These are phyloP conservation scores for Mareca strepera DNA, from an alignment of 2,797 vertebrate species.

Conservation along the genomic window DNA sequence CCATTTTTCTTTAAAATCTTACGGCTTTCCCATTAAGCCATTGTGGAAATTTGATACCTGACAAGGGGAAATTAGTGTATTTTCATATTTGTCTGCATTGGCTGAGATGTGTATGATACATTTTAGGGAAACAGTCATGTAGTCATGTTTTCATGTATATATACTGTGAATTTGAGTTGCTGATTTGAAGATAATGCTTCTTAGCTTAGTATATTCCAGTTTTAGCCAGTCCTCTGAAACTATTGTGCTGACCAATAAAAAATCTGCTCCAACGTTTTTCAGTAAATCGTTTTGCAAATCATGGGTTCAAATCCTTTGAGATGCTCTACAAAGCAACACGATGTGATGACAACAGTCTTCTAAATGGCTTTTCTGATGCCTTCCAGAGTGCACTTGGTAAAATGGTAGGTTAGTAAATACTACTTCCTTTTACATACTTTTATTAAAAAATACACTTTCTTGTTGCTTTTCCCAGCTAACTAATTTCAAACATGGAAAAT, in stretches of 20 bases:
- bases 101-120: not conserved
- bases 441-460: not conserved
- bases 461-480: not conserved
- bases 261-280: slow-evolving; percentile 56
- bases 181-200: not conserved
- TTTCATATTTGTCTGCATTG: not conserved
- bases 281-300: slow-evolving; percentile 96
- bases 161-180: not conserved
- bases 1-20: not conserved
- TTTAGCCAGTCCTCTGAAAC: not conserved
- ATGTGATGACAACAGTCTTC: slow-evolving; percentile 89
- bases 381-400: slow-evolving; percentile 90
- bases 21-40: not conserved
- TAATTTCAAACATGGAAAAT: not conserved
- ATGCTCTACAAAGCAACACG: slow-evolving; percentile 94
- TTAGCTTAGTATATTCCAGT: not conserved
- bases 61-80: not conserved
- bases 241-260: not conserved
- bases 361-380: slow-evolving; percentile 89
- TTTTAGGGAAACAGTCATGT: not conserved
- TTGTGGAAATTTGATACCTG: not conserved
- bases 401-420: slow-evolving; percentile 84
- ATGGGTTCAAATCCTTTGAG: slow-evolving; percentile 97
- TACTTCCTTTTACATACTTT: not conserved
- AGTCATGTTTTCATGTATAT: not conserved